Conservation (phyloP, 2,113 vertebrate genomes). For the Cephalopholis sonnerati region DNA sequence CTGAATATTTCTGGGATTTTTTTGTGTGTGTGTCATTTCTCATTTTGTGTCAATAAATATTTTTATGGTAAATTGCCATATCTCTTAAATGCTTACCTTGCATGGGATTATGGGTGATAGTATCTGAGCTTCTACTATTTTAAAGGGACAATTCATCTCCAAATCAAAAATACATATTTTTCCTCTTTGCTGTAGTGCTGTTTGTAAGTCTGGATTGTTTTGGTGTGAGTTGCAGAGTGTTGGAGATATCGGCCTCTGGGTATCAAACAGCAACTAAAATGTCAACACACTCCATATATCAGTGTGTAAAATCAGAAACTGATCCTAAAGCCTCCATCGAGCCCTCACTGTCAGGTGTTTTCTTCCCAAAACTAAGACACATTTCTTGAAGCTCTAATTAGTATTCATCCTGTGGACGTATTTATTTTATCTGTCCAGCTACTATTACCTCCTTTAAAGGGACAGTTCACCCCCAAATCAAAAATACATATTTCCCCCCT, state of each 20-base stretch:
- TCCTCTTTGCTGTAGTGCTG: too few relatives aligned
- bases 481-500: too few relatives aligned
- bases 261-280: slow-evolving; percentile 12
- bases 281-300: not conserved
- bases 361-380: not conserved
- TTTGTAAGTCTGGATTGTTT: too few relatives aligned
- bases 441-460: not conserved
- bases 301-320: not conserved
- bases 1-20: slow-evolving; percentile 45
- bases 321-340: not conserved
- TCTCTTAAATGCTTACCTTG: slow-evolving; percentile 20
- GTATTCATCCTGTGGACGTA: not conserved
- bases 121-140: not conserved
- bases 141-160: not conserved
- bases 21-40: slow-evolving; percentile 57
- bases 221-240: too few relatives aligned
- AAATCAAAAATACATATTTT: too few relatives aligned
- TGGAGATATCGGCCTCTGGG: too few relatives aligned
- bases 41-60: slow-evolving; percentile 79
- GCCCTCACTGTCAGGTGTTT: not conserved
- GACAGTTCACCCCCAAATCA: too few relatives aligned
- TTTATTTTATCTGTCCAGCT: not conserved
- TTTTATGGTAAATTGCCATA: slow-evolving; percentile 73
- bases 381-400: not conserved
- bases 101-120: not conserved